Evolutionary conservation across 2,888 invertebrate genomes (phyloP).

Genomic region (Lithophane semibrunnea): DNA sequence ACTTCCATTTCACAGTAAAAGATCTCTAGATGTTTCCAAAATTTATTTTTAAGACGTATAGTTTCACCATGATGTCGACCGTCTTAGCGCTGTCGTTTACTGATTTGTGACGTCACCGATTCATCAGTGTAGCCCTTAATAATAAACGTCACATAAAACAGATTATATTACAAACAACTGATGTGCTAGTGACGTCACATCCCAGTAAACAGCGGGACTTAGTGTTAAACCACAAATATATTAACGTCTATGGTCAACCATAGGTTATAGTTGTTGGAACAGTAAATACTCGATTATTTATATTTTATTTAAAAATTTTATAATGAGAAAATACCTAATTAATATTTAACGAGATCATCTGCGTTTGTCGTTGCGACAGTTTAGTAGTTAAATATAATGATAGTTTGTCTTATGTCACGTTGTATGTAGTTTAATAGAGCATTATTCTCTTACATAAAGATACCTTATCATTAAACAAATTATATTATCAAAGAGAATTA

Average conservation of each 20-base stretch:
- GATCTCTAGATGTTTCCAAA: conserved; percentile 84
- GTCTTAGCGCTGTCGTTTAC: conserved; percentile 64
- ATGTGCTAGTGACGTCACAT: conserved; percentile 52
- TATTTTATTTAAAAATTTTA: conserved; percentile 88
- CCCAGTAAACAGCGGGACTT: conserved; percentile 61
- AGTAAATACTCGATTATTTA: conserved; percentile 90
- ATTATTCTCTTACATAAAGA: conserved; percentile 84
- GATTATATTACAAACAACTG: conserved; percentile 15
- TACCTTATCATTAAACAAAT: conserved; percentile 82
- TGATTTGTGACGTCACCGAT: conserved; percentile 61
- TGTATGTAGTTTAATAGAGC: conserved; percentile 87
- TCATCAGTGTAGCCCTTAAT: conserved; percentile 24
- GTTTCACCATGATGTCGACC: conserved; percentile 68
- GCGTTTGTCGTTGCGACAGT: conserved; percentile 86
- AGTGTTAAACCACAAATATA: conserved; percentile 80
- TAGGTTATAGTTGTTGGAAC: conserved; percentile 87
- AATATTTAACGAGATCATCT: conserved; percentile 80
- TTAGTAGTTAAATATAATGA: conserved; percentile 75
- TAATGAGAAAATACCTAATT: conserved; percentile 81
- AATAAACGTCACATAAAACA: conserved; percentile 21
- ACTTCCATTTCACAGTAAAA: conserved; percentile 79
- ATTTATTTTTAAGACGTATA: conserved; percentile 76
- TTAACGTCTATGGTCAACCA: conserved; percentile 87
- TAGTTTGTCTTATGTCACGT: conserved; percentile 83
- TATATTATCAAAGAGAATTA: conserved; percentile 89